Percentiles rank a stretch among this genome's conserved stretches.
Evolutionary conservation across 2,888 invertebrate species (phyloP).

Genomic region (Dilophus febrilis): DNA sequence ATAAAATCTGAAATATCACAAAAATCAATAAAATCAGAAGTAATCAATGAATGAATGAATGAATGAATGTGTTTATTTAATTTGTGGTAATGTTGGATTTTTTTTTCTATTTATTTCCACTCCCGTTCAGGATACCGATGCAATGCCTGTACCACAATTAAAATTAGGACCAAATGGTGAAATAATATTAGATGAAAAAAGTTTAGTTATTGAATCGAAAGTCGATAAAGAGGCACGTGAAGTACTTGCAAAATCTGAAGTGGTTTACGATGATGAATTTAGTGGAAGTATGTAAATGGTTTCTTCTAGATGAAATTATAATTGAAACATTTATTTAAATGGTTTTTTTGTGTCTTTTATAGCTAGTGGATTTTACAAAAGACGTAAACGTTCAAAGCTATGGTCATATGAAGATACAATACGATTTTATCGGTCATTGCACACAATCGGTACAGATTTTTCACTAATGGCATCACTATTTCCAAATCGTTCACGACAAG

Average conservation of each 20-base stretch:
- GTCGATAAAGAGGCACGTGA: constrained; percentile 37
- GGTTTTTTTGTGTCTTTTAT: constrained; percentile 7
- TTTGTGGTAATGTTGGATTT: too few relatives aligned
- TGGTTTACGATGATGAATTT: constrained; percentile 42
- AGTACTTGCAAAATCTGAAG: constrained; percentile 43
- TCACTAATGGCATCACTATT: constrained; percentile 72
- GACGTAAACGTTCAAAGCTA: constrained; percentile 47
- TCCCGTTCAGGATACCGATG: too few relatives aligned
- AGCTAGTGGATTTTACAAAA: constrained; percentile 45
- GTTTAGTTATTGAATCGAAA: constrained; percentile 63
- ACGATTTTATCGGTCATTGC: constrained; percentile 81
- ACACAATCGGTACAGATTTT: constrained; percentile 84
- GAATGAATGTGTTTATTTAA: too few relatives aligned
- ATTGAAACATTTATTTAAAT: neutral
- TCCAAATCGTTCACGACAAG: constrained; percentile 57
- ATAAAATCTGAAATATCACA: constrained; percentile 6
- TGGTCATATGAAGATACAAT: constrained; percentile 68
- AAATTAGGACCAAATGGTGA: constrained; percentile 75
- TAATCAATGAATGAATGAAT: constrained; percentile 13
- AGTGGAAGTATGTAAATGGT: constrained; percentile 2
- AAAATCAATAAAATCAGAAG: constrained; percentile 20
- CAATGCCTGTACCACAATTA: constrained; percentile 62
- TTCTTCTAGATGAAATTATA: neutral
- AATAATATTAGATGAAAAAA: constrained; percentile 70
- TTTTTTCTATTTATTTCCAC: too few relatives aligned